Conservation (phyloP, 2,888 invertebrate genomes). For the Elysia crispata region DNA sequence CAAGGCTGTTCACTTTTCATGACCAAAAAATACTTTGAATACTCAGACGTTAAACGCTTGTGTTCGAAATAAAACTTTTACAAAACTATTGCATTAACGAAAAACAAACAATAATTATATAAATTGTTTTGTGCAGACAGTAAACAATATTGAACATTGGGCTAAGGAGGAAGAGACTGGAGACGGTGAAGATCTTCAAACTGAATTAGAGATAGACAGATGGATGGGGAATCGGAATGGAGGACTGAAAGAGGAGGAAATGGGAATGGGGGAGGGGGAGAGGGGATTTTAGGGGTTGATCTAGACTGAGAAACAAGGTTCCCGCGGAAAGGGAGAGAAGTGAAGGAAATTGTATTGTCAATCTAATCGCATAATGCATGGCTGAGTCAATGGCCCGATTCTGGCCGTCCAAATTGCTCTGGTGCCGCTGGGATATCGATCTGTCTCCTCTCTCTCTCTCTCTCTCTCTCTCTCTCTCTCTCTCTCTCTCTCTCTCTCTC, state of each 20-base stretch:
- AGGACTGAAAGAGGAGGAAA: not conserved
- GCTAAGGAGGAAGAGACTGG: too few species aligned
- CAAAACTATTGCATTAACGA: too few species aligned
- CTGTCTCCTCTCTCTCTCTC: not conserved
- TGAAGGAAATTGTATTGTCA: constrained; percentile 48
- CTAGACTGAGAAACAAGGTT: not conserved
- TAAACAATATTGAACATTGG: too few species aligned
- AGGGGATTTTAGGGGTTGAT: not conserved
- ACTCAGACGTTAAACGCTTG: too few species aligned
- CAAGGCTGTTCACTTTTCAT: too few species aligned
- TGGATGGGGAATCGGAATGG: not conserved
- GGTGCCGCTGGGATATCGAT: constrained; percentile 36
- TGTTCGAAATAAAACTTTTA: too few species aligned
- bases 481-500: constrained; percentile 22
- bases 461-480: not conserved
- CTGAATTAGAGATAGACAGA: not conserved
- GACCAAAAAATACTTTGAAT: too few species aligned
- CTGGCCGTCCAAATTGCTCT: constrained; percentile 34
- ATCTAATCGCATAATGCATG: constrained; percentile 44
- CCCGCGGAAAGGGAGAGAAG: not conserved
- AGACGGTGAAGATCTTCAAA: not conserved
- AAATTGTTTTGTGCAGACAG: too few species aligned
- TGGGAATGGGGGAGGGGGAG: not conserved
- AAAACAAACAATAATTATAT: too few species aligned
- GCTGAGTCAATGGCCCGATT: constrained; percentile 39